Base-by-base conservation (phyloP, 1,140 invertebrate species). In the Phortica variegata region DNA sequence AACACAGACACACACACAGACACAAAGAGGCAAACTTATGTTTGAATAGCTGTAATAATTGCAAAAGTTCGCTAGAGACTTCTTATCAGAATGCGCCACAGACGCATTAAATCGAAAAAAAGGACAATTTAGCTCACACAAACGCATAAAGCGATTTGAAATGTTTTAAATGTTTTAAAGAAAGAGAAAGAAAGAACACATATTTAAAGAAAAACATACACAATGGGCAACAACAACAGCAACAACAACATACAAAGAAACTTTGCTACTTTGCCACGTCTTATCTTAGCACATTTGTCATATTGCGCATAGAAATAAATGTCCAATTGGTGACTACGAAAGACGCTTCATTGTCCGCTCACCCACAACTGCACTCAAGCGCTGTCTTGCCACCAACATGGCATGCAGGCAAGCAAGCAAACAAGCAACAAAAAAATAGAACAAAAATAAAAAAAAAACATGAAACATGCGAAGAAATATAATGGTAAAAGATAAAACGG, bases 241-340 rank as follows among this genome's bases (percentile, higher is more conserved):
- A 16, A 9, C 2, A 18, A 13, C 9, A 20, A n/a, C 9, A 5
- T 7, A 13, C 20, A 4, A 23, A 43, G 26, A n/a, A 65, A 66
- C 39, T 44, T 50, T 43, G 18, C 23, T 42, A 47, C 46, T 40
- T 56, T 41, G 40, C 37, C 10, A 17, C 54, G 52, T 43, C 49
- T 66, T 65, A 65, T 61, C 62, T 66, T 44, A 48, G 42, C 46
- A 51, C 62, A 65, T 66, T 65, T 66, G 56, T 65, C 61, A 65
- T 52, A 60, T 49, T 45, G 50, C 52, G 51, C 46, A 58, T 53
- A 48, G 46, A 65, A 60, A 65, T 65, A 65, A 65, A 65, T 61
- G 61, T 65, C 61, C 47, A 58, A 51, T 58, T 60, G 61, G n/a
- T n/a, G n/a, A n/a, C n/a, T n/a, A n/a, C n/a, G n/a, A n/a, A n/a